Base-by-base conservation (phyloP, 2,113 vertebrate genomes). In the Hemichromis elongatus region DNA sequence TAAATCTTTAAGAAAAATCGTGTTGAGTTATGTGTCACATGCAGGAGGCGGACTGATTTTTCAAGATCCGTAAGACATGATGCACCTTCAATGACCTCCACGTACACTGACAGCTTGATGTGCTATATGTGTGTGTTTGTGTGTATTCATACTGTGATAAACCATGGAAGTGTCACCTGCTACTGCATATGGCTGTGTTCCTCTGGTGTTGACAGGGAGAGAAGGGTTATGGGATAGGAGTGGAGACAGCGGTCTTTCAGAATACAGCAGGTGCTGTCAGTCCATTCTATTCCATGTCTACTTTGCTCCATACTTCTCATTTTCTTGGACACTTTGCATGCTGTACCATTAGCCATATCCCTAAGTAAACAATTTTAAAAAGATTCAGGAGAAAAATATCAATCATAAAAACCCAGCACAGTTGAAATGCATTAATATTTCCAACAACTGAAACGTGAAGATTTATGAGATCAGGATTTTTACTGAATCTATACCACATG, bases 211-310 rank as follows among this genome's bases (percentile, higher is more conserved):
- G 92, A 94, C 93, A 92, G 81, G 81, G 2, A 91, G 79, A 57
- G 63, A 68, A 79, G 77, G 84, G 28, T 66, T 82, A 47, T 70
- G 81, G 81, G 85, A 88, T 78, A 78, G 75, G 81, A 84, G 79
- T 73, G 42, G 81, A 45, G 90, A 90, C 92, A 86, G 90, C 86
- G 28, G 90, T 77, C 82, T 93, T 94, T 95, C 80, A 86, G 75
- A 57, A 52, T 83, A 66, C 89, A 85, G 92, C 92, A 94, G 91
- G 91, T 93, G 83, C 91, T 90, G 84, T 93, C 90, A 88, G 83
- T 52, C 70, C n/a, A 40, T 79, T 86, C 83, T 89, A 70, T 63
- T 81, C 50, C 78, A 66, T 78, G 81, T 87, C 55, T 86, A 78
- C 57, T 12, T 28, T 26, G 54, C 21, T 59, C 10, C 11, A 9